Conservation (phyloP, 2,113 vertebrate genomes). For the Eublepharis macularius region DNA sequence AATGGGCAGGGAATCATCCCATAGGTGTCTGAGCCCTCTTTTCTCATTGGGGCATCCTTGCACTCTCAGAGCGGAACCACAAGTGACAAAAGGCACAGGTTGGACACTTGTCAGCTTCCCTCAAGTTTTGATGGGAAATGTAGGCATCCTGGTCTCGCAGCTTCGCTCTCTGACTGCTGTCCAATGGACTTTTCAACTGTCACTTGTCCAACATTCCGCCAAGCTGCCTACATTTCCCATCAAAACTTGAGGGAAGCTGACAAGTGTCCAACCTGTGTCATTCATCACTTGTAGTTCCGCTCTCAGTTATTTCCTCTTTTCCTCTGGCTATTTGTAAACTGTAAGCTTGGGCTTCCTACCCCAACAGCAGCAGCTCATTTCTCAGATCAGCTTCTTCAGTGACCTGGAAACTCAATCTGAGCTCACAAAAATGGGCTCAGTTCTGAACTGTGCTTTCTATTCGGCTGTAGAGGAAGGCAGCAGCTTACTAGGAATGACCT, state of each 20-base stretch:
- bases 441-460: background rate
- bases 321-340: background rate
- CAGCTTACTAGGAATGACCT: background rate
- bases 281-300: too few species aligned
- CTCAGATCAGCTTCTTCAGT: background rate
- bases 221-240: too few species aligned
- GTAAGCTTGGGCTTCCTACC: background rate
- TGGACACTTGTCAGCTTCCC: too few species aligned
- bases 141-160: too few species aligned
- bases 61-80: too few species aligned
- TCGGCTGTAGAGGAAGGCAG: background rate
- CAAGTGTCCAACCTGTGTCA: too few species aligned
- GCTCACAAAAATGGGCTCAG: background rate
- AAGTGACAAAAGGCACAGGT: too few species aligned
- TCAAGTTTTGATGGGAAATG: too few species aligned
- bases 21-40: background rate
- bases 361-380: background rate
- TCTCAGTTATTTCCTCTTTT: background rate
- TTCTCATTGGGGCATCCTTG: background rate
- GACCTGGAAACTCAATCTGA: background rate
- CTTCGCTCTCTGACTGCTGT: too few species aligned
- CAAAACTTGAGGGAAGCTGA: too few species aligned
- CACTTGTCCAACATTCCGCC: too few species aligned
- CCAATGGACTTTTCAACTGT: too few species aligned
- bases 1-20: background rate